Conservation (phyloP, 2,888 invertebrate genomes). For the Hyposoter didymator region DNA sequence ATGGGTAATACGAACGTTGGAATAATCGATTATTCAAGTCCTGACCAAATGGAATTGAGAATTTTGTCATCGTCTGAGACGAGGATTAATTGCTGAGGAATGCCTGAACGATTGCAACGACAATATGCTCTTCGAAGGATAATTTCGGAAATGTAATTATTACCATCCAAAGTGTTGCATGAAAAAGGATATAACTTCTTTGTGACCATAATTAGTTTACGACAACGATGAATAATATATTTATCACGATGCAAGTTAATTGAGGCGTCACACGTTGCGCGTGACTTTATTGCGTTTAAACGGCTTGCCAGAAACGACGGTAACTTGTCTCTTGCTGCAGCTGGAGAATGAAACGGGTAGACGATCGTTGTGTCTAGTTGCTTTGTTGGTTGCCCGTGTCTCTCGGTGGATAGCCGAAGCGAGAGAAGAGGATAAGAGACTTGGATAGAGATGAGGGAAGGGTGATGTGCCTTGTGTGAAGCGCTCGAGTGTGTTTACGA, state of each 20-base stretch:
- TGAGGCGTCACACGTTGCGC: constrained; percentile 60
- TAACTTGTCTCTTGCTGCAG: constrained; percentile 52
- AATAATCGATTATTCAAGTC: constrained; percentile 27
- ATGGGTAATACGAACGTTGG: constrained; percentile 20
- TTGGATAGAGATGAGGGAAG: constrained; percentile 27
- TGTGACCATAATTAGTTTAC: constrained; percentile 65
- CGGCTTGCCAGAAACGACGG: constrained; percentile 60
- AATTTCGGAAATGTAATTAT: not conserved
- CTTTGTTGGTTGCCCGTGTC: constrained; percentile 55
- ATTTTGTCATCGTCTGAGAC: not conserved
- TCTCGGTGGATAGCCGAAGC: constrained; percentile 45
- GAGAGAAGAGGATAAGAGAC: constrained; percentile 31
- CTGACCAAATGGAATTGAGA: not conserved
- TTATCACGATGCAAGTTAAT: constrained; percentile 55
- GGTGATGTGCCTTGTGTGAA: constrained; percentile 58
- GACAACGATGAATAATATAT: constrained; percentile 48
- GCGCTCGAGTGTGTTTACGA: constrained; percentile 77
- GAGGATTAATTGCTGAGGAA: not conserved
- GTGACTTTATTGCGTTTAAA: constrained; percentile 72
- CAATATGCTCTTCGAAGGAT: not conserved
- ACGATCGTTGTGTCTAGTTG: constrained; percentile 49
- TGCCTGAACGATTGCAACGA: not conserved
- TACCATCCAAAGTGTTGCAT: constrained; percentile 37
- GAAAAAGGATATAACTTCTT: constrained; percentile 23
- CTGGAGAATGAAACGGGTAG: constrained; percentile 20